Base-by-base conservation (phyloP, 2,113 vertebrate genomes). In the Columba janthina region DNA sequence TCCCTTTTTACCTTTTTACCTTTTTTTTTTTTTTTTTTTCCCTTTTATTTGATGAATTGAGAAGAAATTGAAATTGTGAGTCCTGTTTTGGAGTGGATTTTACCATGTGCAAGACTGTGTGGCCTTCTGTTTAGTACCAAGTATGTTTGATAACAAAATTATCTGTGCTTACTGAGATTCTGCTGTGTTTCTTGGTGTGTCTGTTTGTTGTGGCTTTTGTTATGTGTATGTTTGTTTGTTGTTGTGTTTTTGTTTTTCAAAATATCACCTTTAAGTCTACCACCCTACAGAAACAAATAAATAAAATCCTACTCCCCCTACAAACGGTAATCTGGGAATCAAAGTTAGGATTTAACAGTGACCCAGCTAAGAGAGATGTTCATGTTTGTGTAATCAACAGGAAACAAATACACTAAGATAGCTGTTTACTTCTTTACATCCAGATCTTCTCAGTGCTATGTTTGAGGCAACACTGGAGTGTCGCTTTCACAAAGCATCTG, bases 131-230 rank as follows among this genome's bases (percentile, higher is more conserved):
- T 85, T 80, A 58, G 15, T 77, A 60, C 8, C 9, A 50, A 70
- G n/a, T 32, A 4, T 22, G 6, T 26, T 0, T 0, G 13, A 32
- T 69, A 66, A 22, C 3, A 79, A 73, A 71, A 46, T 69, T 38
- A 21, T 65, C 13, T 0, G 0, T 10, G 5, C 0, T 6, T 6
- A 28, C 1, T 3, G 13, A 73, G 25, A 58, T 78, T 56, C 38
- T 67, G 17, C 12, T 14, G 19, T 22, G 15, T n/a, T 67, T 42
- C 31, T 38, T 25, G 51, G 19, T 14, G 29, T 22, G 19, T 10
- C 19, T 22, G 15, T n/a, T 67, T 42, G 21, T 38, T 14, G 51
- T 28, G 25, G 25, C 14, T 15, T 53, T 53, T 53, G 51, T 53
- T 28, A 5, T 5, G 13, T 72, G 54, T 25, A 25, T 31, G 4